Evolutionary conservation across 2,113 vertebrate genomes (phyloP), one percentile per base, ranked within the genome.

Genomic region (Butorides virescens): DNA sequence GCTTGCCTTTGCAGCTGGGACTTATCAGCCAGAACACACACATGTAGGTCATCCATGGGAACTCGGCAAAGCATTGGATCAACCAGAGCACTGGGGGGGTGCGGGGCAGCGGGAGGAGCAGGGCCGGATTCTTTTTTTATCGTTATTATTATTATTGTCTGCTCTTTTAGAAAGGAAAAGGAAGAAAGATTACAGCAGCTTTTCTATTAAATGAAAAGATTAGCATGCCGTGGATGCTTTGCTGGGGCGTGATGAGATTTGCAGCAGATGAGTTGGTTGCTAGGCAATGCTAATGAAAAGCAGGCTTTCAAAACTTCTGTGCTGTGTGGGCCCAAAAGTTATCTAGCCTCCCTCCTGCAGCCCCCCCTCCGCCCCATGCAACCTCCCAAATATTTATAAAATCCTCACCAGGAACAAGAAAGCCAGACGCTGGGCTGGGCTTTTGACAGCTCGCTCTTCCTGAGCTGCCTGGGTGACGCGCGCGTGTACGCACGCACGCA

Each of bases 251-350:
- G 97, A 97, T 97, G 98, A 97, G 97, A 96, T 98, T 98, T 97
- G 96, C 96, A 91, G 96, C 94, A 97, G 97, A 98, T 96, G 98
- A 98, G 96, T 93, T 86, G 34, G 97, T 98, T 98, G 98, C 97
- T 92, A 96, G 96, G 98, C n/a, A 26, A 96, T 86, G 37, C 94
- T 98, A 98, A 98, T 98, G 97, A 97, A 98, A 98, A 98, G 94
- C 98, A 98, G 98, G 78, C 97, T 96, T 97, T 77, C 88, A 91
- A 96, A 97, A 95, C 93, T 95, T 91, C 93, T 29, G 53, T 62
- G 70, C 92, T 42, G 37, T 91, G 87, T 85, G 96, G 95, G 95
- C 81, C 97, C 67, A 81, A 66, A 96, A 96, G 95, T 94, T 96
- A 96, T 97, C 96, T 95, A 53, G 78, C 92, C 93, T 94, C 91